Conservation (phyloP, 1,140 invertebrate genomes). For the Eciton burchellii region DNA sequence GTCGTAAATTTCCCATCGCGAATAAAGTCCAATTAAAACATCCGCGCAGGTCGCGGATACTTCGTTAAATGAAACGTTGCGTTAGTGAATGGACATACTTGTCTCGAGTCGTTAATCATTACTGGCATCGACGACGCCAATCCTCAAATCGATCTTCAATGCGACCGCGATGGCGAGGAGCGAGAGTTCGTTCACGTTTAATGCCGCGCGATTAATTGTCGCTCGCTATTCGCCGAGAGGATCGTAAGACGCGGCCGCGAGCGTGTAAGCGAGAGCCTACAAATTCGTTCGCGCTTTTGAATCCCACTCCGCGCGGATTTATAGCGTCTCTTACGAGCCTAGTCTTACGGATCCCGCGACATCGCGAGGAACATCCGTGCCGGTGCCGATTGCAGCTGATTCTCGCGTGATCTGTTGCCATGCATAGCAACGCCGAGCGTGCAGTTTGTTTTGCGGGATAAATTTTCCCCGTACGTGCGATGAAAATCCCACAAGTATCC, state of each 20-base stretch:
- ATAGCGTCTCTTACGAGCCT: constrained; percentile 56
- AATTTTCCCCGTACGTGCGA: neutral
- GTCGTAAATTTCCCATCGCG: neutral
- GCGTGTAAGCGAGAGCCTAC: constrained; percentile 82
- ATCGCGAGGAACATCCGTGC: neutral
- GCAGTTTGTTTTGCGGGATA: neutral
- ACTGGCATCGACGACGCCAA: neutral
- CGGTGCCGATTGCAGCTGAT: neutral
- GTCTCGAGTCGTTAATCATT: neutral
- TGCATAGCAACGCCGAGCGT: neutral
- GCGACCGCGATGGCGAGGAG: constrained; percentile 10
- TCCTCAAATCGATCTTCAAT: constrained; percentile 56
- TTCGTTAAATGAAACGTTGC: neutral
- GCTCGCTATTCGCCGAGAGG: constrained; percentile 52
- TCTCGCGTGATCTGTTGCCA: neutral
- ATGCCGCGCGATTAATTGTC: constrained; percentile 81
- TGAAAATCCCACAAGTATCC: neutral
- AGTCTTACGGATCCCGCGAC: constrained; percentile 10
- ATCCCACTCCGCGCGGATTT: constrained; percentile 79
- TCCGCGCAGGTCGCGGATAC: neutral
- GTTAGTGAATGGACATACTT: neutral
- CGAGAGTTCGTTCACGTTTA: constrained; percentile 76
- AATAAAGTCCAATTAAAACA: constrained; percentile 5
- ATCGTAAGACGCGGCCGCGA: constrained; percentile 78
- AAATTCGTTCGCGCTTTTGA: constrained; percentile 85